These are phyloP conservation scores for Aegotheles bennettii DNA, from an alignment of 2,113 vertebrate genomes.

Conservation along the genomic window DNA sequence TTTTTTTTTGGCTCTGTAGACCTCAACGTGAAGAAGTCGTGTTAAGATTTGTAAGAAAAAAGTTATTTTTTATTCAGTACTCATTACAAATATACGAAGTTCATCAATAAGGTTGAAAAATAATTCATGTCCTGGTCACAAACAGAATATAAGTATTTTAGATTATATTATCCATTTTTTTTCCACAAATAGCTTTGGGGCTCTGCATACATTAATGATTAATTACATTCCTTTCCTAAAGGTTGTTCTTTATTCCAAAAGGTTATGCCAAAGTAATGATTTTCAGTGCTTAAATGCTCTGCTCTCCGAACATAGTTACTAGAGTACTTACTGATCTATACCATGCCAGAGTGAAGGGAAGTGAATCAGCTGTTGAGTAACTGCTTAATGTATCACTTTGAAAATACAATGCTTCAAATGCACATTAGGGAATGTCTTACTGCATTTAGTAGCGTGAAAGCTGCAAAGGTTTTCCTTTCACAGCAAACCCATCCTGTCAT, in stretches of 20 bases:
- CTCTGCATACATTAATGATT: background rate
- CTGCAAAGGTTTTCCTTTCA: background rate
- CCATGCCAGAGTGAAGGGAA: background rate
- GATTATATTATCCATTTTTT: background rate
- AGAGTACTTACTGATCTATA: background rate
- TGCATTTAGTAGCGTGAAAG: background rate
- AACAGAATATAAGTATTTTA: background rate
- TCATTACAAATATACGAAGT: background rate
- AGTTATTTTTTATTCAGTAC: background rate
- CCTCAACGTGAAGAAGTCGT: background rate
- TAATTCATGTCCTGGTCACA: background rate
- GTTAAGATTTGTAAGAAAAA: background rate
- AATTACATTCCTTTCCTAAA: constrained; percentile 12
- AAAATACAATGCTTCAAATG: background rate
- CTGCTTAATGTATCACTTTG: background rate
- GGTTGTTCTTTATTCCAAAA: background rate
- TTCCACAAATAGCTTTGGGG: background rate
- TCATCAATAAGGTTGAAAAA: background rate
- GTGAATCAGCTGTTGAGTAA: background rate
- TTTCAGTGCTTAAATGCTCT: background rate
- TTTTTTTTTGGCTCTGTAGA: background rate
- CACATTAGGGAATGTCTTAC: background rate
- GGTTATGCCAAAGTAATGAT: background rate
- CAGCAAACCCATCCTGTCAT: background rate
- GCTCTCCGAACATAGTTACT: background rate